A percentile compares a stretch with the other conserved stretches of the same genome.
phyloP scores from a whole-genome alignment of 30 jellyfish, hydroid and myxozoan genomes.

The Aurelia sp. region DNA sequence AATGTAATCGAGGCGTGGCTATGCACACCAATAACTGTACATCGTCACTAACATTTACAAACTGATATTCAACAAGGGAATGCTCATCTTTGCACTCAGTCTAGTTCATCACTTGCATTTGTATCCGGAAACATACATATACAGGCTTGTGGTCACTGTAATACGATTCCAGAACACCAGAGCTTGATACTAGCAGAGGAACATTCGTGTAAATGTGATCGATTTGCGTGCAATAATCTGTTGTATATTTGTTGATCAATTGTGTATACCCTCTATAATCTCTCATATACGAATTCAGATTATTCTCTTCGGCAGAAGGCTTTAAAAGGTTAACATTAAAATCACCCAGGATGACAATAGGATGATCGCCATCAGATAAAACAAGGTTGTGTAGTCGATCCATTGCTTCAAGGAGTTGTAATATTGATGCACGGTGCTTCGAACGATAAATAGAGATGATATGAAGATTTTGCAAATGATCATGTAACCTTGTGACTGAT shows the following conservation, averaged over 20 bases:
- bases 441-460: background rate
- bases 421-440: background rate
- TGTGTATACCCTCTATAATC: background rate
- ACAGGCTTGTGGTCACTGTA: conserved; percentile 40
- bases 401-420: background rate
- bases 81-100: too few relatives aligned
- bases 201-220: conserved; percentile 24
- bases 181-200: background rate
- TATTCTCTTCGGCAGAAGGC: background rate
- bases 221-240: background rate
- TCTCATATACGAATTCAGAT: background rate
- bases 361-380: background rate
- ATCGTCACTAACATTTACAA: too few relatives aligned
- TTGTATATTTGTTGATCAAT: conserved; percentile 2
- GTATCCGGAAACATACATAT: background rate
- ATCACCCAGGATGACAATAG: conserved; percentile 25
- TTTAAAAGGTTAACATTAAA: conserved; percentile 15
- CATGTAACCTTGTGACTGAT: background rate
- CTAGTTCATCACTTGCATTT: too few relatives aligned
- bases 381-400: background rate
- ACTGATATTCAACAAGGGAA: too few relatives aligned
- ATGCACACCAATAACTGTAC: too few relatives aligned
- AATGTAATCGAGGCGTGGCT: too few relatives aligned
- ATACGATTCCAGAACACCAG: conserved; percentile 31
- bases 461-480: background rate